Conservation (phyloP, 2,113 vertebrate genomes). For the Alligator mississippiensis region DNA sequence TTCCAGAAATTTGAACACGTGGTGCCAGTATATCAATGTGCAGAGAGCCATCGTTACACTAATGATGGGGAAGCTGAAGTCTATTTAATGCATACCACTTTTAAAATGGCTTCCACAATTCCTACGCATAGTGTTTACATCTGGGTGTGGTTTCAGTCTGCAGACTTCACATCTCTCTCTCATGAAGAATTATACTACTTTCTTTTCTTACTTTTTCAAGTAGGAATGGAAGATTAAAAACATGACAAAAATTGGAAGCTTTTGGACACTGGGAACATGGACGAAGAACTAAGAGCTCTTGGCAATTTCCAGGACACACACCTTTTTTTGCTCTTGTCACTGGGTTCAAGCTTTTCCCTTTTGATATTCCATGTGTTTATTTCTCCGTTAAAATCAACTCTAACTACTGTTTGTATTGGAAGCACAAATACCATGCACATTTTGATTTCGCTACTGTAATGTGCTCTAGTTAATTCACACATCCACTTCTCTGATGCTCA, state of each 20-base stretch:
- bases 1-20: not conserved
- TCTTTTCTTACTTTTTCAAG: not conserved
- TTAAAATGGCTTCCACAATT: not conserved
- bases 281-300: not conserved
- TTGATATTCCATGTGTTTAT: not conserved
- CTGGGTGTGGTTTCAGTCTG: not conserved
- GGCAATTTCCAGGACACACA: not conserved
- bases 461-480: not conserved
- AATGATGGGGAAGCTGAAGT: not conserved
- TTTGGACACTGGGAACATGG: not conserved
- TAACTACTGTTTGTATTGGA: not conserved
- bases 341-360: not conserved
- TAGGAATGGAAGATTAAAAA: not conserved
- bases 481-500: rapidly evolving
- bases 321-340: not conserved
- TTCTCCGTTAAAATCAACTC: not conserved
- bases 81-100: not conserved
- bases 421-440: not conserved
- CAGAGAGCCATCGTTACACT: not conserved
- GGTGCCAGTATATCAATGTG: not conserved
- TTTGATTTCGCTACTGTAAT: not conserved
- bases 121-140: not conserved
- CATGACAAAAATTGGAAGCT: not conserved
- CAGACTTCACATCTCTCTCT: not conserved
- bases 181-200: not conserved